phyloP scores from a whole-genome alignment of 1,140 invertebrate genomes.

The Heliothis subflexa region DNA sequence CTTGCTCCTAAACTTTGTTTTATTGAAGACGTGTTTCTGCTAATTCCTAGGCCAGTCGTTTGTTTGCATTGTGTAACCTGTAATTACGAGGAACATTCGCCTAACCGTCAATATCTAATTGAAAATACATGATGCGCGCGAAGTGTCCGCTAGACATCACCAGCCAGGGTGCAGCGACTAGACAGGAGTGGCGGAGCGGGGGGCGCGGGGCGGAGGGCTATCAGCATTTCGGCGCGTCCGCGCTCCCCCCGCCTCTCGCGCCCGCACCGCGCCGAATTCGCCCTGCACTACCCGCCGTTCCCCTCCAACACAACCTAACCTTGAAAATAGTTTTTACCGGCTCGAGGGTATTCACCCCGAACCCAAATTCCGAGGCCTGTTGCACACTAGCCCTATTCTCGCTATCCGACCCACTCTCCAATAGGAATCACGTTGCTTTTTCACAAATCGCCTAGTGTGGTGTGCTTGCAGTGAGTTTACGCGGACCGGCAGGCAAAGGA shows the following conservation, averaged over 20 bases:
- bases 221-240: conserved; percentile 84
- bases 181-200: conserved; percentile 49
- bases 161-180: conserved; percentile 55
- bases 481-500: conserved; percentile 77
- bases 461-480: conserved; percentile 65
- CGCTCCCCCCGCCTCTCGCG: conserved; percentile 59
- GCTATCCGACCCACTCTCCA: conserved; percentile 65
- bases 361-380: conserved; percentile 79
- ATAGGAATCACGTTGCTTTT: conserved; percentile 65
- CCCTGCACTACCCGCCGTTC: conserved; percentile 74
- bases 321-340: conserved; percentile 86
- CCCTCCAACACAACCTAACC: conserved; percentile 80
- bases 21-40: neutral
- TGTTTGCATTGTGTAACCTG: conserved; percentile 23
- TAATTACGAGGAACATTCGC: conserved; percentile 25
- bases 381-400: conserved; percentile 75
- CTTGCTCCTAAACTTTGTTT: too few relatives aligned
- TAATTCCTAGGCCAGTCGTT: conserved; percentile 4
- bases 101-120: conserved; percentile 43
- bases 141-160: conserved; percentile 56
- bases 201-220: conserved; percentile 68
- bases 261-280: conserved; percentile 74
- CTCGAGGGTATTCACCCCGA: conserved; percentile 85
- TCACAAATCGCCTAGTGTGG: conserved; percentile 60
- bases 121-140: conserved; percentile 39